Base-by-base conservation (phyloP, 2,797 vertebrate genomes). In the Pelodytes ibericus region DNA sequence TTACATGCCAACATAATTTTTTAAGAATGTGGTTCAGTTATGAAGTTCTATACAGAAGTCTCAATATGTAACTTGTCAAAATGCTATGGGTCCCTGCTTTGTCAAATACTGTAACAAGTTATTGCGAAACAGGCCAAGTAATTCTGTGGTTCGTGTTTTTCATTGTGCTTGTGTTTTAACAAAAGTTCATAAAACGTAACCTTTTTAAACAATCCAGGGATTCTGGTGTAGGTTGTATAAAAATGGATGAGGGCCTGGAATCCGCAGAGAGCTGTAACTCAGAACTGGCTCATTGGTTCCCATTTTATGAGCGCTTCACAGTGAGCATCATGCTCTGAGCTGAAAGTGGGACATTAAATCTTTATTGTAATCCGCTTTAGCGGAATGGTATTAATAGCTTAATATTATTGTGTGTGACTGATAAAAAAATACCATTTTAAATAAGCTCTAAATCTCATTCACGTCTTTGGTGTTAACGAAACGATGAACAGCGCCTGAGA, bases 361-460 rank as follows among this genome's bases (percentile, higher is more conserved):
- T 89, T 89, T 88, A 88, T 87, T 89, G 82, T 84, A 87, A 89
- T 88, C 83, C 85, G 74, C 84, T 90, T 89, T 81, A 90, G 86
- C 83, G 86, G 86, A 90, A 89, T 77, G 76, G 58, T 82, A 88
- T 88, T 90, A 89, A 83, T 80, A 84, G 79, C 80, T 86, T 87
- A 87, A 87, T 87, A 87, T 84, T 88, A 88, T 86, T 88, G 87
- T 90, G 85, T 86, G 84, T 86, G 84, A 87, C 83, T 87, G 86
- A 87, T 84, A 87, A 87, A 87, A 86, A 83, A 85, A 88, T 84
- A 87, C 86, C 85, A 85, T 82, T 86, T 89, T 82, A 88, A 88
- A 83, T 83, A 84, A 87, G 75, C 80, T 84, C 51, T 83, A 86
- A 86, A 84, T 80, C 81, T 70, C 71, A 82, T 59, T 53, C 76